phyloP scores from a whole-genome alignment of 35 echinoderm and acorn worm species.

The Heliocidaris tuberculata region DNA sequence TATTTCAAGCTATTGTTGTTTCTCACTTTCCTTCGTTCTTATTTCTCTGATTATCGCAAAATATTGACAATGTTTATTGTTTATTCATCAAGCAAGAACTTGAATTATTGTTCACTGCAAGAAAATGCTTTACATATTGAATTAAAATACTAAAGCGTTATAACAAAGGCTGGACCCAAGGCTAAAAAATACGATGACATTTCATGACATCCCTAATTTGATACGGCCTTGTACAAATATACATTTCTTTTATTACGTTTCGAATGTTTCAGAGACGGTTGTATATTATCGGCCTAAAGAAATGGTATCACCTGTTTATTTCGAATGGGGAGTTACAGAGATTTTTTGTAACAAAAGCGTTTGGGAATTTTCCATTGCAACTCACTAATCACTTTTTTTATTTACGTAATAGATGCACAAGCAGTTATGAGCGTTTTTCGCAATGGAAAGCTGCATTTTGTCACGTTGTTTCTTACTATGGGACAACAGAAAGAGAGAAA shows the following conservation, averaged over 20 bases:
- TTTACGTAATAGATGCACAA: neutral
- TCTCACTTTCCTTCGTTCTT: no score
- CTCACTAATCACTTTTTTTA: neutral
- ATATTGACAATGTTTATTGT: no score
- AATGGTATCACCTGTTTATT: neutral
- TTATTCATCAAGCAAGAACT: no score
- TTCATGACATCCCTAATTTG: neutral
- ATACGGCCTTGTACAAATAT: neutral
- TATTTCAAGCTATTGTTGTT: no score
- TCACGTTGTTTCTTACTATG: no score
- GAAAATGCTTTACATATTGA: no score
- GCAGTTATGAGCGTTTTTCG: no score
- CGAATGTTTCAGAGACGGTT: neutral
- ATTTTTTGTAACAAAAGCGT: neutral
- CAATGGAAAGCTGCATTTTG: no score
- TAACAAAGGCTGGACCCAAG: neutral
- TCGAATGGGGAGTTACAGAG: neutral
- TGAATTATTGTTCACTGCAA: no score
- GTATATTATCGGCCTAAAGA: neutral
- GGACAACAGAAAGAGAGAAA: no score
- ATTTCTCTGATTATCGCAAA: no score
- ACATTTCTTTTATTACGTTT: neutral
- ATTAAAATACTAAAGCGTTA: neutral
- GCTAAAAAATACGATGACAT: neutral
- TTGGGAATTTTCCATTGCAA: neutral